Percentiles rank a stretch among this genome's conserved stretches.
Conservation (phyloP, 2,888 invertebrate genomes). For the Perizoma flavofasciatum region DNA sequence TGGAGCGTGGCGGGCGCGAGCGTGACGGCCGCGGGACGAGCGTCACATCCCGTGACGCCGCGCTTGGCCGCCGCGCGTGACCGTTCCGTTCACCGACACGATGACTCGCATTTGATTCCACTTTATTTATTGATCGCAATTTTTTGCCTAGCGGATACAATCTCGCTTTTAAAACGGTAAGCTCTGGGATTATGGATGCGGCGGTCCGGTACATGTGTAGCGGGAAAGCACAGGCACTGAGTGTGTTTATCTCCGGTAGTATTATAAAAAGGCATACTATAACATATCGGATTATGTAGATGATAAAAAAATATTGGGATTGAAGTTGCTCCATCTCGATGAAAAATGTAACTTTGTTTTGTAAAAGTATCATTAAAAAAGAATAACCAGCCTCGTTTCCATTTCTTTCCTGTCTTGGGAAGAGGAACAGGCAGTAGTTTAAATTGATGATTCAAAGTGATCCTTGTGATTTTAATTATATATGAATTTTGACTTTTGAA, state of each 20-base stretch:
- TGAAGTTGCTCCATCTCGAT: too few relatives aligned
- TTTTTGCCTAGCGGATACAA: constrained; percentile 64
- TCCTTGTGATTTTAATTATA: too few relatives aligned
- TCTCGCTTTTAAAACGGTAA: constrained; percentile 74
- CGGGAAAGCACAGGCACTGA: constrained; percentile 8
- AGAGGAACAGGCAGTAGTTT: too few relatives aligned
- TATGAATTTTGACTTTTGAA: too few relatives aligned
- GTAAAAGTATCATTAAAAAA: too few relatives aligned
- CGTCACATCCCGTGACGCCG: constrained; percentile 65
- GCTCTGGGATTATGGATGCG: constrained; percentile 46
- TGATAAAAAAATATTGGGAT: too few relatives aligned
- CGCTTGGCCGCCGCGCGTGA: constrained; percentile 66
- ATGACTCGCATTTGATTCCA: constrained; percentile 69
- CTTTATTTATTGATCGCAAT: constrained; percentile 58
- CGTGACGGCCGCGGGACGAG: constrained; percentile 44
- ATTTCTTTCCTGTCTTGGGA: too few relatives aligned
- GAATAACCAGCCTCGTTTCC: too few relatives aligned
- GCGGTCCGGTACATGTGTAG: constrained; percentile 5
- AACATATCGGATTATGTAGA: not conserved
- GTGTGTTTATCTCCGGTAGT: constrained; percentile 16
- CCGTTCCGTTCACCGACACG: constrained; percentile 75
- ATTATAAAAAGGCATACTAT: not conserved
- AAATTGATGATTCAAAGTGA: too few relatives aligned
- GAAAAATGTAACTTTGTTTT: too few relatives aligned
- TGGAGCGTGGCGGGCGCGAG: constrained; percentile 48